A percentile compares a stretch with the other conserved stretches of the same genome.
phyloP scores from a whole-genome alignment of 2,113 vertebrate genomes.

The Oreochromis aureus region DNA sequence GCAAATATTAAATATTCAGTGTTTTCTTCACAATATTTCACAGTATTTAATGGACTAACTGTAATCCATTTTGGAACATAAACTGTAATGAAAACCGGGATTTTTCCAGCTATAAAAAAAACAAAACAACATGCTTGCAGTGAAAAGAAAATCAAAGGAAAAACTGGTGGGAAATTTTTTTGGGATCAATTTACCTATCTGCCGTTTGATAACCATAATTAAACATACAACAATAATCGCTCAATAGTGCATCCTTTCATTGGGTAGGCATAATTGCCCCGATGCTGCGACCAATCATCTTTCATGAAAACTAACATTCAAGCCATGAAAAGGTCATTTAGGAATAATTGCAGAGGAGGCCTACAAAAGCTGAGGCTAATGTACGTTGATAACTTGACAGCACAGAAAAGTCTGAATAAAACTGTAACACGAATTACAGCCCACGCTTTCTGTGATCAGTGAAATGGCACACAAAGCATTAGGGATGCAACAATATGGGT shows the following conservation, averaged over 20 bases:
- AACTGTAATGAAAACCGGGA: conserved; percentile 8
- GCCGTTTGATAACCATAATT: not conserved
- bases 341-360: conserved; percentile 8
- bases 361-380: conserved; percentile 9
- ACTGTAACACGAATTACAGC: conserved; percentile 33
- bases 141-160: not conserved
- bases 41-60: conserved; percentile 17
- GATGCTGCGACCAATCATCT: not conserved
- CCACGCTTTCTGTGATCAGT: conserved; percentile 21
- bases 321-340: conserved; percentile 1
- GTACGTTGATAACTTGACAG: conserved; percentile 20
- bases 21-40: conserved; percentile 33
- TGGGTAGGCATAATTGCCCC: not conserved
- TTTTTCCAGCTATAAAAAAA: not conserved
- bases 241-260: conserved; percentile 22
- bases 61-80: conserved; percentile 14
- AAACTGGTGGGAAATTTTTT: not conserved
- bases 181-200: not conserved
- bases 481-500: conserved; percentile 29
- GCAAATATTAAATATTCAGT: conserved; percentile 34
- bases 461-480: conserved; percentile 36
- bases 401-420: conserved; percentile 28
- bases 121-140: not conserved
- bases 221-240: not conserved
- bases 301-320: not conserved